These are phyloP conservation scores for Motacilla alba DNA, from an alignment of 2,113 vertebrate genomes.

Conservation along the genomic window DNA sequence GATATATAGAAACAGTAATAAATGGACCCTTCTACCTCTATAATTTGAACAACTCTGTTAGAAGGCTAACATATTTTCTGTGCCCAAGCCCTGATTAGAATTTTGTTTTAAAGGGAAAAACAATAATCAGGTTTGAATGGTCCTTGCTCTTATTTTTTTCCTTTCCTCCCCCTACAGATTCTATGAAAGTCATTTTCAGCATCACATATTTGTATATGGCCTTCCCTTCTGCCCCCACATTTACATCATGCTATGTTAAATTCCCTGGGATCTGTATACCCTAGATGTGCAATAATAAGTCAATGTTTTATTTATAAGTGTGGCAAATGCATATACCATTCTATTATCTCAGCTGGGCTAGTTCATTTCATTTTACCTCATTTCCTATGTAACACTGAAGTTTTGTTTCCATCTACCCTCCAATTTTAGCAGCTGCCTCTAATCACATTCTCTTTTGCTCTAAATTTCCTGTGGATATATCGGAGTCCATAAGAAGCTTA, in stretches of 20 bases:
- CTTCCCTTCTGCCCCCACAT: neutral
- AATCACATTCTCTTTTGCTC: neutral
- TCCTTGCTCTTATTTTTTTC: neutral
- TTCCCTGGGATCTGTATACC: neutral
- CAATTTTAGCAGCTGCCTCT: constrained; percentile 13
- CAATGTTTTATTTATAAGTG: constrained; percentile 38
- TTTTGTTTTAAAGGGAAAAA: neutral
- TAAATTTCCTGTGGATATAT: neutral
- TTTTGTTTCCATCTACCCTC: constrained; percentile 11
- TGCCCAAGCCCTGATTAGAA: neutral
- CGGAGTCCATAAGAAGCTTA: neutral
- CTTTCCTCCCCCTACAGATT: neutral
- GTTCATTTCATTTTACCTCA: constrained; percentile 1
- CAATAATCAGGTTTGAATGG: neutral
- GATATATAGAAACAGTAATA: neutral
- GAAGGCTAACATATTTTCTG: neutral
- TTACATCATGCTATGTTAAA: neutral
- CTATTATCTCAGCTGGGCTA: constrained; percentile 28
- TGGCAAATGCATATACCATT: neutral
- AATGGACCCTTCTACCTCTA: neutral
- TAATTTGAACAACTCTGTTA: neutral
- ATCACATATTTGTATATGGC: neutral
- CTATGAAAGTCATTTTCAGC: neutral
- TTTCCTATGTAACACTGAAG: neutral
- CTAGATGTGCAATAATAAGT: neutral